A percentile compares a stretch with the other conserved stretches of the same genome.
Evolutionary conservation across 2,888 invertebrate species (phyloP).

Genomic region (Chromoteleia sp.): DNA sequence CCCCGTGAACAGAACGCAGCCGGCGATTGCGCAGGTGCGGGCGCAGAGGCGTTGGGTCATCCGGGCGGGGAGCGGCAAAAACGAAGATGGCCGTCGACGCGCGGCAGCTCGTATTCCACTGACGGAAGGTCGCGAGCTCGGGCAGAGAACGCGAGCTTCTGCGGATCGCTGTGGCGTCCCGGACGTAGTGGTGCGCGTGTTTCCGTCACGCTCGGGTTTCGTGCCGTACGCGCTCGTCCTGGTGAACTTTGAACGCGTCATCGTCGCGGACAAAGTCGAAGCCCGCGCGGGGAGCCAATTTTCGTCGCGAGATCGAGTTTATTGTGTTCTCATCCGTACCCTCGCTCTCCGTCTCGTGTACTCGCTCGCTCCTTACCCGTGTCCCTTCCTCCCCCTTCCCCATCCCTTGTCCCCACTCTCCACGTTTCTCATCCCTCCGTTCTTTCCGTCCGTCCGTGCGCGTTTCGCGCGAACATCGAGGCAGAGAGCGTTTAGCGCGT

Average conservation of each 20-base stretch:
- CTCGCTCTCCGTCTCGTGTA: conserved; percentile 8
- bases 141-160: conserved; percentile 53
- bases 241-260: background rate
- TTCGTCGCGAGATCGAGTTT: background rate
- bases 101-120: conserved; percentile 75
- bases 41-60: conserved; percentile 76
- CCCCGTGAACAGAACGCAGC: conserved; percentile 28
- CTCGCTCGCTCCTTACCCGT: conserved; percentile 7
- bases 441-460: conserved; percentile 10
- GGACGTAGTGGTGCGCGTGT: conserved; percentile 36
- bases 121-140: conserved; percentile 69
- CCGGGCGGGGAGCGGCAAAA: conserved; percentile 80
- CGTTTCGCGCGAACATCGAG: conserved; percentile 3
- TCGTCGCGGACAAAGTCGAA: background rate
- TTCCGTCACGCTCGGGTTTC: conserved; percentile 19
- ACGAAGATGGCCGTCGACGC: conserved; percentile 81
- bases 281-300: background rate
- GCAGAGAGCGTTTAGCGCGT: conserved; percentile 18
- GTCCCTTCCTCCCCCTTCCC: conserved; percentile 6
- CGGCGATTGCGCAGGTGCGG: conserved; percentile 72
- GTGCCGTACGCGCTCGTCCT: background rate
- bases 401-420: conserved; percentile 15
- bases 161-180: conserved; percentile 23
- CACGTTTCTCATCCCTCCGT: conserved; percentile 13
- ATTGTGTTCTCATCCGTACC: background rate